Base-by-base conservation (phyloP, 1,140 invertebrate genomes). In the Drosophila sp. region DNA sequence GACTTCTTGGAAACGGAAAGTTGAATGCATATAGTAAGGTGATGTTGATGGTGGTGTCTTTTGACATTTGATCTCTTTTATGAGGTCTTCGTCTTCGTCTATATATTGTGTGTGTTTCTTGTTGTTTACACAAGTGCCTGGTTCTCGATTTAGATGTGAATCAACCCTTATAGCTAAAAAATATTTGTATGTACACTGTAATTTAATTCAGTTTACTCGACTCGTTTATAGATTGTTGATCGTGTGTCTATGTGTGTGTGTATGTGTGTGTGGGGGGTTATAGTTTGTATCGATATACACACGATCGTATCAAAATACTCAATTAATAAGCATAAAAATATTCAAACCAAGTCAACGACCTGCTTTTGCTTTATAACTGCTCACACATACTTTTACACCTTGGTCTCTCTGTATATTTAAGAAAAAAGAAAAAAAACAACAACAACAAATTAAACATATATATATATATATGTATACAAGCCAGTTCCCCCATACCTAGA, bases 281-380 rank as follows among this genome's bases (percentile, higher is more conserved):
- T 50, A 50, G 44, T 25, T 33, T 40, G 11, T 54, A 17, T 56
- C 38, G 33, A 25, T 17, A 17, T 17, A 17, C 41, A 50, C 41
- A 58, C 23, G 55, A 61, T 76, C 85, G 86, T 90, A 91, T 91
- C 90, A 90, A 58, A 91, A 91, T 91, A 91, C 86, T 84, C 90
- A 91, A 91, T 91, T 91, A 91, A 91, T 91, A 91, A 91, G 80
- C 90, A 91, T 72, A 81, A 91, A 80, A 87, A 76, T 78, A 58
- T 58, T 58, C 33, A 66, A 91, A 90, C 73, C 70, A 87, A 87
- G 90, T 91, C 90, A 91, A 91, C 90, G 90, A 91, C 90, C 90
- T 91, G 89, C 81, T 91, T 91, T 85, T 85, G 60, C 83, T 90
- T 90, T 90, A 81, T 90, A 89, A 87, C 84, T 89, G 80, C 76